These are phyloP conservation scores for Bombus breviceps DNA, from an alignment of 1,140 invertebrate species.

Conservation along the genomic window DNA sequence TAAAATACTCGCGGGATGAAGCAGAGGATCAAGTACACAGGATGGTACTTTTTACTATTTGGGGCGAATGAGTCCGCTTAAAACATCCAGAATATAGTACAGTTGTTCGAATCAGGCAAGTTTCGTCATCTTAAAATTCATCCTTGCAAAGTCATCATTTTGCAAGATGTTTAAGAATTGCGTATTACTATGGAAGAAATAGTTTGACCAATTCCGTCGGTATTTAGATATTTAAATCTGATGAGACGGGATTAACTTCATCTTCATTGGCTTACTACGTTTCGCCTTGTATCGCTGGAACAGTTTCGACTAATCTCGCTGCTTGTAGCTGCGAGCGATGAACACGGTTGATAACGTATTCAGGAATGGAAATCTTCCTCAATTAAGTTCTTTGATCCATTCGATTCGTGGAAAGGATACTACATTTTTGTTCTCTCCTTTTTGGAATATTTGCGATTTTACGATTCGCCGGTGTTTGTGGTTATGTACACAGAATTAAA, in stretches of 20 bases:
- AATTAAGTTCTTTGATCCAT: neutral
- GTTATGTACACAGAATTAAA: no score
- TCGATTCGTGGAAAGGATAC: neutral
- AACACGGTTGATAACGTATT: no score
- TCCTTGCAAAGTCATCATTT: no score
- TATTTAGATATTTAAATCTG: neutral
- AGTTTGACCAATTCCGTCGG: neutral
- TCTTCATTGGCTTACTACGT: constrained; percentile 10
- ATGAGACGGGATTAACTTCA: neutral
- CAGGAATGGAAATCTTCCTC: neutral
- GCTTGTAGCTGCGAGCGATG: neutral
- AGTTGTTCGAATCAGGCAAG: no score
- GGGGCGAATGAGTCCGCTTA: no score
- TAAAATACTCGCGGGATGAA: no score
- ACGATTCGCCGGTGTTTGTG: neutral
- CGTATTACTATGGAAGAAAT: no score
- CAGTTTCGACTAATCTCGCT: neutral
- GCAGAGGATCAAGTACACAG: no score
- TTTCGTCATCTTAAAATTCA: no score
- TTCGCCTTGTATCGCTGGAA: neutral
- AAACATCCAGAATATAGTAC: no score
- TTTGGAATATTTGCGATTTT: neutral
- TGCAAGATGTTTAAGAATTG: no score
- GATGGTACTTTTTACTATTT: no score
- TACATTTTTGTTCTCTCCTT: neutral